Base-by-base conservation (phyloP, 2,797 vertebrate genomes). In the Leucoraja ocellata region DNA sequence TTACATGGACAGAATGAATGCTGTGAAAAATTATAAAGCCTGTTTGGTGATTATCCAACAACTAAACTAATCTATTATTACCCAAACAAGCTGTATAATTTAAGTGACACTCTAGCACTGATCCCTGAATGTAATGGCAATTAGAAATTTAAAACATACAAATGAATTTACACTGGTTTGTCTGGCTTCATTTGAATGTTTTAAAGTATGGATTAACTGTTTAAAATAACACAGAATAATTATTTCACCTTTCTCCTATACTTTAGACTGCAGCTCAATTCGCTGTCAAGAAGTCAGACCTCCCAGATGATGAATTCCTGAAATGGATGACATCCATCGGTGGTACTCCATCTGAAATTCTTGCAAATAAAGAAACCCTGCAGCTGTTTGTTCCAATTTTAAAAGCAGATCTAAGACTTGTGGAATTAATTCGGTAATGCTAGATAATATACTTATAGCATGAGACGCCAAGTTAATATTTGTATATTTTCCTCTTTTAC, bases 351-450 rank as follows among this genome's bases (percentile, higher is more conserved):
- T 76, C 95, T 9, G 95, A 96, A 92, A n/a, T 97, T 77, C 93
- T 97, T 61, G 83, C 94, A 0, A 95, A 97, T 77, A 93, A 96
- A 6, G 95, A 97, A 0, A 0, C 95, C 2, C 58, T 95, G 77
- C 94, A 96, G 93, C 93, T 96, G 0, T 95, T 94, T 81, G 7
- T 96, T 0, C 95, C 95, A 0, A 76, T 94, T 0, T 21, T 97
- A 74, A 97, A 93, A 95, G 96, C 97, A 93, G 98, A 98, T 8
- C 0, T 95, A 3, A 95, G 93, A 76, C 25, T 97, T 0, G 93
- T 97, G 79, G 97, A 97, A 93, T 96, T 95, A 68, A 96, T 96
- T 94, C 95, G 90, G 96, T 98, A 93, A 93, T 95, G 25, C 25
- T 54, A 1, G 4, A 58, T n/a, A 54, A 74, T 76, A 16, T 36